Evolutionary conservation across 1,140 invertebrate genomes (phyloP), one percentile per base, ranked within the genome.

Genomic region (Zaprionus lachaisei): DNA sequence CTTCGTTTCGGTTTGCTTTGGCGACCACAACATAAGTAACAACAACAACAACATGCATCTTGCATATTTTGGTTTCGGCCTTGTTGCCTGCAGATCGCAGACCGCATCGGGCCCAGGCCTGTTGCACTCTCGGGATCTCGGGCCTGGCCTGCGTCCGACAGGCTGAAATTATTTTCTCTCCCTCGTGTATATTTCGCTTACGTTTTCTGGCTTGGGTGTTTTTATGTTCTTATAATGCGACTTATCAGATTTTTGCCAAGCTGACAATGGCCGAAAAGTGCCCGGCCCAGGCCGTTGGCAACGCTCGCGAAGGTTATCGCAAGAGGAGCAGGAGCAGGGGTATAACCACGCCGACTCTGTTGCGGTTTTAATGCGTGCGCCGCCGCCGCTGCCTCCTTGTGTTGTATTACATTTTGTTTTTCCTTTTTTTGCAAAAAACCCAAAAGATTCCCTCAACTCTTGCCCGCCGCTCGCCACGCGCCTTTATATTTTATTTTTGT

Each of bases 151-250:
- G 22, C 41, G n/a, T 44, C 60, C 49, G 76, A 79, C 72, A 62
- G 65, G 38, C 72, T 70, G 60, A 79, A 87, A 89, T 87, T 89
- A 87, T 89, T 89, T 89, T 87, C 81, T 90, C 84, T 87, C 81
- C 75, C 78, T 90, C 78, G 71, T 79, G 62, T 80, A 70, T 79
- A 75, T 90, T 90, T 90, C 84, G 78, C 76, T 87, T 89, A 72
- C 49, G 72, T 63, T 89, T 86, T 86, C 73, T 67, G 75, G 84
- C 64, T 80, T 90, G 85, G 85, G 85, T 90, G 85, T 90, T 90
- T 90, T 90, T 90, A 90, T 90, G 85, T 90, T 90, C 85, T 90
- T 90, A 90, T 90, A 90, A 90, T 90, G 79, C 85, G 85, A 90
- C 85, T 90, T 90, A 90, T 90, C 85, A 90, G 85, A 90, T 90